Evolutionary conservation across 2,797 vertebrate genomes (phyloP).

Genomic region (Ceyx erithaca): DNA sequence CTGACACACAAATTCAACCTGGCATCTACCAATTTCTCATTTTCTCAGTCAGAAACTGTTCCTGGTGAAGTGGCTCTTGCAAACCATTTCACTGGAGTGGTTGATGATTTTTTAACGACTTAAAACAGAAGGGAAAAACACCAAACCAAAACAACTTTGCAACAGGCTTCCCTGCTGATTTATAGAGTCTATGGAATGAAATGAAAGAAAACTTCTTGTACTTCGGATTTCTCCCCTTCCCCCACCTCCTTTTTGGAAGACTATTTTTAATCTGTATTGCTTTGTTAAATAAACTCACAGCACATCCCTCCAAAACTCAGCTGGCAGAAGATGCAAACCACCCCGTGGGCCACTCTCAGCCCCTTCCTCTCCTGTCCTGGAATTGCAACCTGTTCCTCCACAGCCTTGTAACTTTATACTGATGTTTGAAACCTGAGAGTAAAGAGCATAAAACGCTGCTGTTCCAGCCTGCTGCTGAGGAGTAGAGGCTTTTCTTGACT

Average conservation of each 20-base stretch:
- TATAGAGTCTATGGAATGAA: background rate
- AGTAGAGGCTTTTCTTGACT: background rate
- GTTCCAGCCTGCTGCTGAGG: background rate
- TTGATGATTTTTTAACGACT: background rate
- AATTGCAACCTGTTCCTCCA: background rate
- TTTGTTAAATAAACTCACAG: background rate
- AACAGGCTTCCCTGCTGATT: background rate
- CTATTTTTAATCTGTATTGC: background rate
- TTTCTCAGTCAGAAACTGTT: background rate
- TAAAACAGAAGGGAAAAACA: background rate
- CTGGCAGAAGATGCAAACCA: background rate
- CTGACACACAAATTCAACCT: constrained; percentile 1
- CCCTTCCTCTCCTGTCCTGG: background rate
- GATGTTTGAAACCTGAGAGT: background rate
- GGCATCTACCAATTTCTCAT: constrained; percentile 15
- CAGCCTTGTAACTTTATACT: background rate
- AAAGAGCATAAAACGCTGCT: background rate
- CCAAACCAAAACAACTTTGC: accelerated
- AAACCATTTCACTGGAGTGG: background rate
- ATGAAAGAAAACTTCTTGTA: constrained; percentile 12
- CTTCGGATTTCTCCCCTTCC: background rate
- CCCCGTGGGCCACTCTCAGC: background rate
- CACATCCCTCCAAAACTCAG: background rate
- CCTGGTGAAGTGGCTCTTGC: background rate
- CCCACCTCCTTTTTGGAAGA: background rate